A percentile compares a stretch with the other conserved stretches of the same genome.
These are phyloP conservation scores for Nudaria mundana DNA, from an alignment of 2,888 invertebrate species.

Conservation along the genomic window DNA sequence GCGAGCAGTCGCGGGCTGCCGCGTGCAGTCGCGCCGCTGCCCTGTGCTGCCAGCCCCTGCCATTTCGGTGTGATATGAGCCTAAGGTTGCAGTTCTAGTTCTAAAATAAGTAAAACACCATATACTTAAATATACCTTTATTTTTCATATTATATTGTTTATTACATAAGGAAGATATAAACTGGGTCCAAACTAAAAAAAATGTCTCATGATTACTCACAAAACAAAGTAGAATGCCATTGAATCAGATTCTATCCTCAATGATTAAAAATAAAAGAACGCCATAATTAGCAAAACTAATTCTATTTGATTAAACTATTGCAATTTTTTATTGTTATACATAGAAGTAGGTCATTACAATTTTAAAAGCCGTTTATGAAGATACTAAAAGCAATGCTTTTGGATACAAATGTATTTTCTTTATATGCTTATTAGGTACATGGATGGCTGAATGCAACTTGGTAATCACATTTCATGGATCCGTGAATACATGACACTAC, in stretches of 20 bases:
- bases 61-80: too few species aligned
- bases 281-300: slow-evolving; percentile 39
- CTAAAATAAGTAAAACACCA: slow-evolving; percentile 46
- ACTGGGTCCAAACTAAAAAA: slow-evolving; percentile 57
- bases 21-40: too few species aligned
- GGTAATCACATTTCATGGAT: too few species aligned
- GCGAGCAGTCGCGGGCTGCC: too few species aligned
- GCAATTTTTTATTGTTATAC: slow-evolving; percentile 19
- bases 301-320: slow-evolving; percentile 18
- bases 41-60: too few species aligned
- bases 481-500: too few species aligned
- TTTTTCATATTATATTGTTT: slow-evolving; percentile 58
- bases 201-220: slow-evolving; percentile 54
- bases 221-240: slow-evolving; percentile 45
- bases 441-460: too few species aligned
- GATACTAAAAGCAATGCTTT: too few species aligned
- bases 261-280: slow-evolving; percentile 39
- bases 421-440: slow-evolving; percentile 9
- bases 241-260: slow-evolving; percentile 69
- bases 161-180: slow-evolving; percentile 63
- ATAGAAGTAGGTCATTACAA: slow-evolving; percentile 29
- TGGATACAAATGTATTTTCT: too few species aligned
- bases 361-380: slow-evolving; percentile 45
- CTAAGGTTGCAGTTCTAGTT: too few species aligned
- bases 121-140: slow-evolving; percentile 69